Percentiles rank a stretch among this genome's conserved stretches.
Evolutionary conservation across 2,797 vertebrate genomes (phyloP).

Genomic region (Notolabrus celidotus): DNA sequence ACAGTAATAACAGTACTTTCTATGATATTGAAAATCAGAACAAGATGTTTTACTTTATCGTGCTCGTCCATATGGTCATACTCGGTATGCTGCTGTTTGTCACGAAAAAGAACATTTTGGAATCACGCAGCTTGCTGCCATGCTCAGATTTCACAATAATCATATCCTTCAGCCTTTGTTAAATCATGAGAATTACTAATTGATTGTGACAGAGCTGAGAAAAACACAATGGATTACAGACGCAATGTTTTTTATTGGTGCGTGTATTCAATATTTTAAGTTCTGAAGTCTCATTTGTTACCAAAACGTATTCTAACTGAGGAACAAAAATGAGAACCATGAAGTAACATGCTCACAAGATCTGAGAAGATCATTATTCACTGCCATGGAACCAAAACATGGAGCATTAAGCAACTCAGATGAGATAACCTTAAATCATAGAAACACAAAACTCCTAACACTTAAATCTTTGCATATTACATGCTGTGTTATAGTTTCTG

Average conservation of each 20-base stretch:
- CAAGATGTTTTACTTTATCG: background rate
- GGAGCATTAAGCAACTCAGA: background rate
- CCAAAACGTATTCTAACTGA: background rate
- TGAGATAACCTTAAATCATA: background rate
- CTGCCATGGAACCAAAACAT: background rate
- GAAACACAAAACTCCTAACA: background rate
- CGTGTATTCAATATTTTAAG: constrained; percentile 3
- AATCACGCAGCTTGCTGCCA: background rate
- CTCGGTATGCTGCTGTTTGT: background rate
- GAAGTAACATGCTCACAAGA: constrained; percentile 4
- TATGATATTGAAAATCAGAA: background rate
- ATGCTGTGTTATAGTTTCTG: too few species aligned
- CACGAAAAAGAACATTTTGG: background rate
- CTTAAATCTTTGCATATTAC: background rate
- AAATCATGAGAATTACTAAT: background rate
- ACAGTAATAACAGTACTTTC: background rate
- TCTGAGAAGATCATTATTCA: constrained; percentile 1
- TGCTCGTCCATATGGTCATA: background rate
- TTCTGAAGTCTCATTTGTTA: background rate
- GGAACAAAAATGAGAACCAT: background rate
- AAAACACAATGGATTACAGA: background rate
- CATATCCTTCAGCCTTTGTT: background rate
- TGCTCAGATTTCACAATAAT: background rate
- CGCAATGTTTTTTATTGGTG: background rate
- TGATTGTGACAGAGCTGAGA: background rate